Evolutionary conservation across 2,797 vertebrate species (phyloP), one percentile per base, ranked within the genome.

Genomic region (Centroberyx gerrardi): DNA sequence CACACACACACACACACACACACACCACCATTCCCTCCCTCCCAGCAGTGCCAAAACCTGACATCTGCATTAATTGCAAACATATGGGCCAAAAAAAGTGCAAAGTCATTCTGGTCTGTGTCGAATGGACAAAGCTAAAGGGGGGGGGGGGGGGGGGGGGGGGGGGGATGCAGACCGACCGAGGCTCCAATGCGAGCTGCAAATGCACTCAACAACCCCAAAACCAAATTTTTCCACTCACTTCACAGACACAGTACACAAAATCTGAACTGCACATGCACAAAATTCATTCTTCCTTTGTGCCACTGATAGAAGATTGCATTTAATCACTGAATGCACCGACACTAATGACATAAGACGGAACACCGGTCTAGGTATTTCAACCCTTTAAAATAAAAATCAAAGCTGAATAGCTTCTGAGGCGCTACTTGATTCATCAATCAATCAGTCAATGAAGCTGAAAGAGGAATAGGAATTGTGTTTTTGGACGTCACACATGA

Each of bases 71-170:
- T 92, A 88, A 95, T 74, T 72, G 70, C 78, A 93, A 95, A 90
- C 92, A 95, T 58, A 90, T 94, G 94, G n/a, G 4, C 42, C 4
- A 27, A 0, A 72, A 8, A 92, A 94, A 92, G 63, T 94, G 94
- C 94, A 74, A 0, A 93, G 91, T 95, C 94, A 95, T 81, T 79
- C 65, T 90, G 86, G n/a, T 86, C n/a, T 59, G 52, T 36, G 15
- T 52, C 75, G 31, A 31, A 52, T 31, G 33, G 17, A 42, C 9
- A 56, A 67, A 38, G 61, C 40, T 27, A n/a, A n/a, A n/a, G n/a
- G n/a, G n/a, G n/a, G n/a, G 14, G 49, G 4, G 18, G 18, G 36
- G 9, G 0, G 12, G 46, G 15, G 38, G 0, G 4, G 17, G 27
- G 51, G 44, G 22, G 10, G 5, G 62, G 10, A n/a, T 27, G 8